Base-by-base conservation (phyloP, 1,140 invertebrate genomes). In the Phymastichus coffea region DNA sequence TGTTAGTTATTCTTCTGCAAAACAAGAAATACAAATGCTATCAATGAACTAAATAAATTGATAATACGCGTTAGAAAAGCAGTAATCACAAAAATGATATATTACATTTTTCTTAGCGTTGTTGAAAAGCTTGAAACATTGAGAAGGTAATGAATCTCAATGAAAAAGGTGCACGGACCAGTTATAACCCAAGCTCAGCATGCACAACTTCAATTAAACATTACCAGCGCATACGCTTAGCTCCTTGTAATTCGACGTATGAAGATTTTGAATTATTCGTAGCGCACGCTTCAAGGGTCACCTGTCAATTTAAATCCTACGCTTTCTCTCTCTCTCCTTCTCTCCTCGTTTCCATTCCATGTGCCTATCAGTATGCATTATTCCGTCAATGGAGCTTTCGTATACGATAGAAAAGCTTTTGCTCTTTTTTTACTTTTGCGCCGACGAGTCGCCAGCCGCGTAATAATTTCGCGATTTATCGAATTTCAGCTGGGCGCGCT, bases 191-290 rank as follows among this genome's bases (percentile, higher is more conserved):
- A n/a, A n/a, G n/a, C n/a, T n/a, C n/a, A n/a, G n/a, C n/a, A n/a
- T n/a, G n/a, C n/a, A n/a, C n/a, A n/a, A n/a, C n/a, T n/a, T n/a
- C n/a, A n/a, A n/a, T n/a, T n/a, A n/a, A n/a, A n/a, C n/a, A n/a
- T n/a, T n/a, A n/a, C n/a, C n/a, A n/a, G 12, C 12, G 6, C 12
- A 30, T 12, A 30, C 12, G 28, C 28, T 12, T 25, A 41, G 46
- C 19, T 40, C 12, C 46, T 17, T 43, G 28, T 51, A 58, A 58
- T 51, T 28, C 28, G 57, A 59, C 48, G 49, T 44, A 52, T 44
- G 48, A 59, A 52, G 48, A 59, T 59, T 59, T 52, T 46, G 48
- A 59, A 59, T 59, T 52, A 59, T 52, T 58, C 17, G 2, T n/a
- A 19, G 22, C 23, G 6, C 20, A 14, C n/a, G 1, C 0, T 8